Conservation (phyloP, 2,113 vertebrate genomes). For the Aix galericulata region DNA sequence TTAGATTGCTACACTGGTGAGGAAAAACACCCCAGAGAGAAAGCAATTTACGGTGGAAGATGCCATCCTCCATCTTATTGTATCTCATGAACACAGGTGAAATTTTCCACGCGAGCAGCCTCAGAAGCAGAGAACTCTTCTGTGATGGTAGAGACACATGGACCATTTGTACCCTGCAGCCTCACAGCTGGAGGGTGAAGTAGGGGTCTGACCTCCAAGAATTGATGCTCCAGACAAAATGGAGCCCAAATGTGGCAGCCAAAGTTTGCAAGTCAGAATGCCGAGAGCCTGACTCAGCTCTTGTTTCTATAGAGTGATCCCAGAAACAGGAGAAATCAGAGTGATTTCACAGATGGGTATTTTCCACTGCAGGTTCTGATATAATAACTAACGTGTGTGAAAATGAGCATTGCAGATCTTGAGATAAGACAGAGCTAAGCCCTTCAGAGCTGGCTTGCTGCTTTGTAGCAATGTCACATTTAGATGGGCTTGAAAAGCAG, state of each 20-base stretch:
- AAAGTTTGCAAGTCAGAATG: accelerated
- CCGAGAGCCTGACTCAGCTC: background rate
- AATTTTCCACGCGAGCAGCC: background rate
- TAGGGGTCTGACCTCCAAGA: accelerated
- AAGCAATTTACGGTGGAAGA: background rate
- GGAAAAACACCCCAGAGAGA: background rate
- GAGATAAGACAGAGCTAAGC: background rate
- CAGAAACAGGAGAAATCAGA: background rate
- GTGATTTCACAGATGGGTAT: background rate
- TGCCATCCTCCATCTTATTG: background rate
- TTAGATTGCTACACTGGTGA: background rate
- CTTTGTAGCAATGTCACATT: background rate
- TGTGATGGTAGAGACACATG: background rate
- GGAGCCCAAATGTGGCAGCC: background rate
- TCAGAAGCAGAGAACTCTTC: background rate
- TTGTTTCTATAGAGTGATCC: background rate
- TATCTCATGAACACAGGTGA: background rate
- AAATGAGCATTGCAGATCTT: background rate
- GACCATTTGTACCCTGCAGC: background rate
- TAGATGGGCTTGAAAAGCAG: background rate
- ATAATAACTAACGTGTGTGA: background rate
- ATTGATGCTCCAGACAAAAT: accelerated
- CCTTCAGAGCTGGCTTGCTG: background rate
- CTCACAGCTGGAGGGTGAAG: background rate
- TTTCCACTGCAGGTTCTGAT: background rate